Evolutionary conservation across 2,797 vertebrate species (phyloP).

Genomic region (Merluccius polli): DNA sequence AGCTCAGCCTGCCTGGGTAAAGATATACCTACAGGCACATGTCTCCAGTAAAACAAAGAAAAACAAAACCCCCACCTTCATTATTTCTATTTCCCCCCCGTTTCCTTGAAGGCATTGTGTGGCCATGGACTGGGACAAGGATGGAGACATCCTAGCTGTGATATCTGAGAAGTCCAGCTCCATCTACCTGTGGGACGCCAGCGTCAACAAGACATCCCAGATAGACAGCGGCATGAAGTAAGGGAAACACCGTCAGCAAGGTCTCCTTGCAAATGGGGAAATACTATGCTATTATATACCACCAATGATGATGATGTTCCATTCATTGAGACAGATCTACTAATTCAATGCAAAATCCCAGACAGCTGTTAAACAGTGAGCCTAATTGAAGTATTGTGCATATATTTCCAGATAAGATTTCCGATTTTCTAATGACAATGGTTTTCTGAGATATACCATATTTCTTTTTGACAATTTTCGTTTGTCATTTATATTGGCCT

Average conservation of each 20-base stretch:
- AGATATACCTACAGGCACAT: conserved; percentile 30
- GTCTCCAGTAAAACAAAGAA: not conserved
- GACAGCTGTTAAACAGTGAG: too few species aligned
- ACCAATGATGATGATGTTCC: not conserved
- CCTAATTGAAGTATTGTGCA: too few species aligned
- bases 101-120: conserved; percentile 68
- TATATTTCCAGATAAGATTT: not conserved
- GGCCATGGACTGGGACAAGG: conserved; percentile 96
- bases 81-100: not conserved
- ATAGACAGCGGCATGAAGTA: conserved; percentile 94
- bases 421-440: not conserved
- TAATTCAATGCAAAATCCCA: not conserved
- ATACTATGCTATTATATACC: not conserved
- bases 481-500: not conserved
- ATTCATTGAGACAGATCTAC: not conserved
- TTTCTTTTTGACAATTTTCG: not conserved
- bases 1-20: conserved; percentile 88
- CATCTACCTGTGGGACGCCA: conserved; percentile 92
- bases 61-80: not conserved
- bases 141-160: conserved; percentile 90
- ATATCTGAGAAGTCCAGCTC: conserved; percentile 89
- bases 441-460: too few species aligned
- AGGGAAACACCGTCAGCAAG: not conserved
- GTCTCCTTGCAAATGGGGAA: not conserved
- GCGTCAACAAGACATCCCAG: conserved; percentile 87